These are phyloP conservation scores for Stratiolaelaps scimitus DNA, from an alignment of 1,140 invertebrate genomes.

Conservation along the genomic window DNA sequence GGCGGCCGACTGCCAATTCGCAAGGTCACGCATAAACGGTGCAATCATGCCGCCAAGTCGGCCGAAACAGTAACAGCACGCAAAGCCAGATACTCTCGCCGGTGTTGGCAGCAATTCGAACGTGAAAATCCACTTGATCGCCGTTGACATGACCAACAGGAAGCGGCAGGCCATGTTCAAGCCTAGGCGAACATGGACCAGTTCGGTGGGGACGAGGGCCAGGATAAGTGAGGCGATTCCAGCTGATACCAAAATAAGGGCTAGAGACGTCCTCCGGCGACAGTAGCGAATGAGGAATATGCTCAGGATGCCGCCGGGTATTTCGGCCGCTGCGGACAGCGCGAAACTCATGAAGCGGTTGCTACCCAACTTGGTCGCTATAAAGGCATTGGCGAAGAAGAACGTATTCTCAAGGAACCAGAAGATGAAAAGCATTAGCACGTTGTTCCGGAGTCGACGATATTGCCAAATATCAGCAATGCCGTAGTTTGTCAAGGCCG, in stretches of 20 bases:
- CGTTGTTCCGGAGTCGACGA: not conserved
- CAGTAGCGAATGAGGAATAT: conserved; percentile 13
- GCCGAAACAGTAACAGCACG: conserved; percentile 22
- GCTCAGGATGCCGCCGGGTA: conserved; percentile 1
- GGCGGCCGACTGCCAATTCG: not conserved
- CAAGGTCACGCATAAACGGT: conserved; percentile 17
- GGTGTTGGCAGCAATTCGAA: conserved; percentile 19
- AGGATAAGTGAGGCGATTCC: not conserved
- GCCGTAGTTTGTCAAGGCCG: not conserved
- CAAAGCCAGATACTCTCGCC: conserved; percentile 4
- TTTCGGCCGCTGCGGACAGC: conserved; percentile 11
- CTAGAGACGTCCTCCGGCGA: not conserved
- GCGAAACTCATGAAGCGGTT: conserved; percentile 23
- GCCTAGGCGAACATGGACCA: not conserved
- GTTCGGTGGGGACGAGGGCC: not conserved
- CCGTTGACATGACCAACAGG: conserved; percentile 11
- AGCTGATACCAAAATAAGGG: not conserved
- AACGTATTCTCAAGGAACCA: conserved; percentile 17
- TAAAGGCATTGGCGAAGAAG: conserved; percentile 5
- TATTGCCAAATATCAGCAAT: not conserved
- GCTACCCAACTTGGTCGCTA: not conserved
- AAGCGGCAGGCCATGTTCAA: conserved; percentile 16
- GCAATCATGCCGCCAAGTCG: conserved; percentile 8
- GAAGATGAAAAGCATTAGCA: not conserved
- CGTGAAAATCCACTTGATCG: conserved; percentile 22